A percentile compares a stretch with the other conserved stretches of the same genome.
These are phyloP conservation scores for Timema podura DNA, from an alignment of 2,888 invertebrate genomes.

Conservation along the genomic window DNA sequence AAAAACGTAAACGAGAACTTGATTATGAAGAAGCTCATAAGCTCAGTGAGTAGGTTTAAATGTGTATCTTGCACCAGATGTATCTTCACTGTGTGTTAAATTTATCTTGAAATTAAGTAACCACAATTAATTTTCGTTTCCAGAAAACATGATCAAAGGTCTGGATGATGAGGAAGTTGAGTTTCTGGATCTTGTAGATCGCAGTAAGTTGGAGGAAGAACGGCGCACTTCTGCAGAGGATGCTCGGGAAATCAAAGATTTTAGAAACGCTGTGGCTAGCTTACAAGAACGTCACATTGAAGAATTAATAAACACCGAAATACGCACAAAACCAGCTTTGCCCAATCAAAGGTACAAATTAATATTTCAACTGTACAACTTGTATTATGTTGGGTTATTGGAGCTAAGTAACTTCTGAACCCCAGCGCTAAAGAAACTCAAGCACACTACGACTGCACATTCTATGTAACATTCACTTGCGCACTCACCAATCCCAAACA, in stretches of 20 bases:
- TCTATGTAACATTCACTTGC: no score
- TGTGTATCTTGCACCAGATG: background rate
- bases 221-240: constrained; percentile 81
- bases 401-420: no score
- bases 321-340: constrained; percentile 42
- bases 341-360: no score
- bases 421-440: no score
- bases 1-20: constrained; percentile 83
- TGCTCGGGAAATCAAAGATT: constrained; percentile 77
- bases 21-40: constrained; percentile 95
- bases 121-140: constrained; percentile 29
- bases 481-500: no score
- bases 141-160: constrained; percentile 66
- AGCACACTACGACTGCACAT: no score
- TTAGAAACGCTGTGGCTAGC: constrained; percentile 65
- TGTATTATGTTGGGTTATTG: no score
- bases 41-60: constrained; percentile 65
- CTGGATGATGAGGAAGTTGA: constrained; percentile 95
- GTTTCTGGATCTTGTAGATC: constrained; percentile 87
- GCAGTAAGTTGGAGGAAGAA: constrained; percentile 80
- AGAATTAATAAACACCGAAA: constrained; percentile 62
- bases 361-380: no score
- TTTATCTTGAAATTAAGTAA: background rate
- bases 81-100: background rate
- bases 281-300: constrained; percentile 62